A percentile compares a stretch with the other conserved stretches of the same genome.
phyloP scores from a whole-genome alignment of 2,888 invertebrate genomes.

The Melipona beecheii region DNA sequence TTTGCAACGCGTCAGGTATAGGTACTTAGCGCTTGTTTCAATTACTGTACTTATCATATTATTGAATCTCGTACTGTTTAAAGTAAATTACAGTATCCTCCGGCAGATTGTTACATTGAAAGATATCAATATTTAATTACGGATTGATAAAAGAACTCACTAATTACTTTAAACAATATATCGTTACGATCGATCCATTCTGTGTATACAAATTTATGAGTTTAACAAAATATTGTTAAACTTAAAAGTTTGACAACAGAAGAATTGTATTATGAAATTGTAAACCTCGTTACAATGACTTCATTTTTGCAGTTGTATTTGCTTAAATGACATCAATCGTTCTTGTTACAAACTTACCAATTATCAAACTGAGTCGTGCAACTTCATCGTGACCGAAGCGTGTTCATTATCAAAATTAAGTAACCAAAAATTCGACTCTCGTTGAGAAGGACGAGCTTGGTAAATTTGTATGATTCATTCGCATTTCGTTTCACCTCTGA shows the following conservation, averaged over 20 bases:
- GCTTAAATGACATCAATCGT: no score
- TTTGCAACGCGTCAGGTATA: conserved; percentile 85
- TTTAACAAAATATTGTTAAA: no score
- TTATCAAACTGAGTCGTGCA: accelerated
- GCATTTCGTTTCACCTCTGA: neutral
- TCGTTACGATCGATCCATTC: no score
- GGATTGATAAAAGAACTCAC: no score
- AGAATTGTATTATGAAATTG: neutral
- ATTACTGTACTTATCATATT: neutral
- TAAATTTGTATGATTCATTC: neutral
- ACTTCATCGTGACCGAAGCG: neutral
- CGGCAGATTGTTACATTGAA: accelerated
- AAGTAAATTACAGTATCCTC: neutral
- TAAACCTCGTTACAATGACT: no score
- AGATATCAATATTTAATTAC: no score
- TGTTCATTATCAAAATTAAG: neutral
- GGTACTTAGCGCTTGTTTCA: conserved; percentile 76
- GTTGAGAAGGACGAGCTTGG: neutral
- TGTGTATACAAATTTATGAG: no score
- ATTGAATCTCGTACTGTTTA: neutral
- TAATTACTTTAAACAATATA: no score
- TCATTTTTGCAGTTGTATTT: no score
- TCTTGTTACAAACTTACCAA: neutral
- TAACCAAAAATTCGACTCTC: no score
- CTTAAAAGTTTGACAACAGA: no score